Conservation (phyloP, 1,140 invertebrate species). For the Drosophila punjabiensis region DNA sequence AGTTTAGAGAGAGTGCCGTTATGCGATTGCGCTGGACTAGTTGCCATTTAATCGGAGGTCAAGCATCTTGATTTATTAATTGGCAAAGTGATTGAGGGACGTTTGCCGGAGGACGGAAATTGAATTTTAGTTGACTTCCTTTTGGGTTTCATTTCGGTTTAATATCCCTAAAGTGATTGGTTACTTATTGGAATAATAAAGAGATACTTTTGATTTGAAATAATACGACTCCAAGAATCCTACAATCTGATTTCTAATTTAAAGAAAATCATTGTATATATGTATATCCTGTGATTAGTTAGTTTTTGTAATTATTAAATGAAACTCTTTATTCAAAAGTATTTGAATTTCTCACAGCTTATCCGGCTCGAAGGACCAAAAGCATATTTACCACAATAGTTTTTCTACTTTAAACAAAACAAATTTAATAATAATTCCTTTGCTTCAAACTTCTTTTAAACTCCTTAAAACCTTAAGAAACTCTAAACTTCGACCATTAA, state of each 20-base stretch:
- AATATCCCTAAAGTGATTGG: neutral
- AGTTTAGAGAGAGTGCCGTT: slow-evolving; percentile 49
- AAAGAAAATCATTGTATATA: no score
- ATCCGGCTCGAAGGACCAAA: neutral
- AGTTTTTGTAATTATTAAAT: no score
- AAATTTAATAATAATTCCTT: neutral
- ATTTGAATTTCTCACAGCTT: no score
- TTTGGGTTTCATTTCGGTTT: neutral
- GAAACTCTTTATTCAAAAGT: no score
- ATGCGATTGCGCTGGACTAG: slow-evolving; percentile 35
- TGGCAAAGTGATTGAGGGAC: slow-evolving; percentile 8
- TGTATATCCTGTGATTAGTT: no score
- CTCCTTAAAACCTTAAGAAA: neutral
- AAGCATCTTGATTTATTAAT: slow-evolving; percentile 48
- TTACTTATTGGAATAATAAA: neutral
- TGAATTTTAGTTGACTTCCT: neutral
- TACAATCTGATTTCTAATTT: no score
- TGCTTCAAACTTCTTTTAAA: no score
- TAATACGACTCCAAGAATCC: no score
- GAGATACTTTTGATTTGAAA: neutral
- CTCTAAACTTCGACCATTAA: neutral
- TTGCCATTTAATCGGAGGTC: slow-evolving; percentile 47
- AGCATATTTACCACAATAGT: neutral
- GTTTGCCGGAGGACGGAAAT: neutral
- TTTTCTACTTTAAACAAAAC: neutral